Evolutionary conservation across 2,888 invertebrate species (phyloP).

Genomic region (Hypomecis atomaria): DNA sequence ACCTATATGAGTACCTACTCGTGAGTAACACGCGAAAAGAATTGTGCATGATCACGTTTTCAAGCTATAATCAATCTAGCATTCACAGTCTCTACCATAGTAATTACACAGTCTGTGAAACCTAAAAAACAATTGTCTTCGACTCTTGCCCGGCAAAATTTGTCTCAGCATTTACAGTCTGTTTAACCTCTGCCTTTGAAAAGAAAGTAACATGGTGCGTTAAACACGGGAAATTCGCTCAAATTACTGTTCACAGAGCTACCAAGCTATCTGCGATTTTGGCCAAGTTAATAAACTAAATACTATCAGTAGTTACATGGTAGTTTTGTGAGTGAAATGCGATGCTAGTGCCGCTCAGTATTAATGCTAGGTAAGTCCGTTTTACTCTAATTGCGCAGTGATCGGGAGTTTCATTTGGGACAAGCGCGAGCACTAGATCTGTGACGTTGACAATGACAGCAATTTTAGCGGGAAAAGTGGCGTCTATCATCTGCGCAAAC

Average conservation of each 20-base stretch:
- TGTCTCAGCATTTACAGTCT: constrained; percentile 70
- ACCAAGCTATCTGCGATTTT: background rate
- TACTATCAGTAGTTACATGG: background rate
- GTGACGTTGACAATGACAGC: constrained; percentile 64
- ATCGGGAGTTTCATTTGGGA: constrained; percentile 67
- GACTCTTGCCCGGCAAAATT: constrained; percentile 20
- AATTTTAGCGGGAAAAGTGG: constrained; percentile 66
- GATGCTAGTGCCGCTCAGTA: background rate
- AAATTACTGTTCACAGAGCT: constrained; percentile 67
- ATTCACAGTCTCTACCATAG: constrained; percentile 2
- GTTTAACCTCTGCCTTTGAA: constrained; percentile 73
- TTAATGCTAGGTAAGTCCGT: constrained; percentile 56
- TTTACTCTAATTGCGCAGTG: constrained; percentile 78
- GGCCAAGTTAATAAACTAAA: background rate
- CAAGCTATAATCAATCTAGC: constrained; percentile 4
- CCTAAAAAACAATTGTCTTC: constrained; percentile 31
- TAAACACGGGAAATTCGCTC: constrained; percentile 75
- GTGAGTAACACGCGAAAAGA: too few species aligned
- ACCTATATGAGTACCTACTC: too few species aligned
- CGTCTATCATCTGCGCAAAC: constrained; percentile 33
- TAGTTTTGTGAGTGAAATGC: background rate
- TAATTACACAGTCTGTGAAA: constrained; percentile 23
- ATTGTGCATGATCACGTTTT: too few species aligned
- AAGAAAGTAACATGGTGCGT: constrained; percentile 78
- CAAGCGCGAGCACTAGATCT: constrained; percentile 56